Evolutionary conservation across 30 jellyfish, hydroid and myxozoan genomes (phyloP).

Genomic region (Sanderia malayensis): DNA sequence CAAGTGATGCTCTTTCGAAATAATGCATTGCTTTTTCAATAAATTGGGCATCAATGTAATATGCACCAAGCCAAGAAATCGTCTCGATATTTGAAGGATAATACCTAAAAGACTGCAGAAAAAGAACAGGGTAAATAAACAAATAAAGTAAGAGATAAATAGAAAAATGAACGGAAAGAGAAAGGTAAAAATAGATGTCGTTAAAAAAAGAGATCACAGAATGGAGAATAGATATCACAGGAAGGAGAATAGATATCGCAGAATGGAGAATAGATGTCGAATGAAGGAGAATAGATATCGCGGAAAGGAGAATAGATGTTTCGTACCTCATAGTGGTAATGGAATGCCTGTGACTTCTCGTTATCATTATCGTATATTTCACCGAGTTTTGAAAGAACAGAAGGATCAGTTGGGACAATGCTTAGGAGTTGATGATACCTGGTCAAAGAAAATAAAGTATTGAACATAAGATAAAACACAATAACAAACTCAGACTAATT

Average conservation of each 20-base stretch:
- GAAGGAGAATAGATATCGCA: too few relatives aligned
- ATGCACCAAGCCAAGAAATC: slow-evolving; percentile 96
- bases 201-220: too few relatives aligned
- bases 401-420: slow-evolving; percentile 93
- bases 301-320: too few relatives aligned
- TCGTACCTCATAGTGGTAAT: slow-evolving; percentile 89
- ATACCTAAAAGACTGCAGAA: slow-evolving; percentile 87
- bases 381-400: slow-evolving; percentile 81
- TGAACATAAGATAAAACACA: too few relatives aligned
- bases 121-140: too few relatives aligned
- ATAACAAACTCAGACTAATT: too few relatives aligned
- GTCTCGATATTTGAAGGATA: slow-evolving; percentile 92
- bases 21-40: slow-evolving; percentile 95
- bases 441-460: neutral
- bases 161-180: too few relatives aligned
- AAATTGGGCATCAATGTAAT: slow-evolving; percentile 96
- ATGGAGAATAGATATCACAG: too few relatives aligned
- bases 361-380: slow-evolving; percentile 82
- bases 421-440: slow-evolving; percentile 96
- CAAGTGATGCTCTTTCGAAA: slow-evolving; percentile 96
- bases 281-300: too few relatives aligned
- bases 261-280: too few relatives aligned
- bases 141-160: too few relatives aligned
- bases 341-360: slow-evolving; percentile 98
- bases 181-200: too few relatives aligned